phyloP scores from a whole-genome alignment of 2,888 invertebrate species.

The Yponomeuta malinellus region DNA sequence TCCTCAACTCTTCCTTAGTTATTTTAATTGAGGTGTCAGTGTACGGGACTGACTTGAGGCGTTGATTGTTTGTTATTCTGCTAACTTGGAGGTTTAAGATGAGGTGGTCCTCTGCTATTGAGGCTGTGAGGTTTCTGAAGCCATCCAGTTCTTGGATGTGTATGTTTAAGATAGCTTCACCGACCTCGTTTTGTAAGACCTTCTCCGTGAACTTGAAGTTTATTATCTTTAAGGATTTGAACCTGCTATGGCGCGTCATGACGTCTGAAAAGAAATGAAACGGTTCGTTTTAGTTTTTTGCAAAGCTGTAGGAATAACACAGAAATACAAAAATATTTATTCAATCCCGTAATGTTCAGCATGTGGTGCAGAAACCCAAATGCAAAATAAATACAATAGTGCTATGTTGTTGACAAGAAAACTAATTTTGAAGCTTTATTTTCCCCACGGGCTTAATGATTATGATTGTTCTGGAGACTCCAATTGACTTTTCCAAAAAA shows the following conservation, averaged over 20 bases:
- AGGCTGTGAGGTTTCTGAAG: constrained; percentile 41
- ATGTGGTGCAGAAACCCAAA: too few relatives aligned
- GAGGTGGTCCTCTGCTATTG: constrained; percentile 50
- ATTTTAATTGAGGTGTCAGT: constrained; percentile 59
- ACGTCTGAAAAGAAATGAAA: constrained; percentile 59
- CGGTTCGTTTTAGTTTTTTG: background rate
- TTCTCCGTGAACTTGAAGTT: constrained; percentile 84
- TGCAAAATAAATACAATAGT: too few relatives aligned
- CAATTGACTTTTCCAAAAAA: too few relatives aligned
- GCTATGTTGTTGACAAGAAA: too few relatives aligned
- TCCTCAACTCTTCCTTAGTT: constrained; percentile 66
- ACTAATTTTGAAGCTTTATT: too few relatives aligned
- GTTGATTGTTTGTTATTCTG: constrained; percentile 61
- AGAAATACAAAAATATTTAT: too few relatives aligned
- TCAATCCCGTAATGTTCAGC: too few relatives aligned
- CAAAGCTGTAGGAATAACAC: too few relatives aligned
- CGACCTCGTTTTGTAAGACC: constrained; percentile 80
- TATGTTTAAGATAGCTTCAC: constrained; percentile 81
- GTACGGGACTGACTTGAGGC: constrained; percentile 55
- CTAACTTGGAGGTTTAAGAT: constrained; percentile 59
- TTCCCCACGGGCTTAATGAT: too few relatives aligned
- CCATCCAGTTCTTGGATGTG: constrained; percentile 75
- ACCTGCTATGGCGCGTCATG: constrained; percentile 79
- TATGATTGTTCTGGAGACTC: too few relatives aligned
- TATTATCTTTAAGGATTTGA: constrained; percentile 80